Evolutionary conservation across 2,113 vertebrate species (phyloP), one percentile per base, ranked within the genome.

Genomic region (Tympanuchus pallidicinctus): DNA sequence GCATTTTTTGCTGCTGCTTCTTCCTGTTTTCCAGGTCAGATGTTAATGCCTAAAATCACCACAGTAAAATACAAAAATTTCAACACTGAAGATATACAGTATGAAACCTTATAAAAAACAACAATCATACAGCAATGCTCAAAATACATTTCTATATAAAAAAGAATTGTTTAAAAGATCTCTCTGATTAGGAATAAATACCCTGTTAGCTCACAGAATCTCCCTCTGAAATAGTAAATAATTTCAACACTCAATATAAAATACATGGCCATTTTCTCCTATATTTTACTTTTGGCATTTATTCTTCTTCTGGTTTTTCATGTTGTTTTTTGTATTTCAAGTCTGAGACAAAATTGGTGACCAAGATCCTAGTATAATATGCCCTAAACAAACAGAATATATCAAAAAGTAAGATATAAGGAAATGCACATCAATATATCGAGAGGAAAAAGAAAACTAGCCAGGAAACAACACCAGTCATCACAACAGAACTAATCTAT

Each of bases 1-100:
- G 90, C 98, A 99, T 99, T 86, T 97, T 97, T 45, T 98, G 92
- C 90, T 99, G 99, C 88, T 99, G 98, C 45, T 98, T 98, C 94
- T 99, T 99, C 56, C 96, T 97, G 50, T 94, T 97, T 47, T 97
- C 98, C 94, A 99, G 96, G 77, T 99, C 98, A 71, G 94, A 94
- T 11, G 97, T 98, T 96, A 99, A 96, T 12, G 89, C 47, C 97
- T 97, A 52, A 18, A 96, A 93, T 66, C 32, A 82, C 36, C 30
- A 93, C 0, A 90, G 43, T 3, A 91, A 84, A 93, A 87, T 45
- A 95, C 22, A 14, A 95, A 81, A 54, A 59, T 60, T 42, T 18
- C 28, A 52, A 54, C 16, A 61, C 22, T 52, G 65, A 67, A 82
- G 18, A 88, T 25, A 47, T 0, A 13, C 6, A 84, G 12, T 14